A percentile compares a stretch with the other conserved stretches of the same genome.
phyloP scores from a whole-genome alignment of 2,888 invertebrate genomes.

The Phoenoteleia sp. region DNA sequence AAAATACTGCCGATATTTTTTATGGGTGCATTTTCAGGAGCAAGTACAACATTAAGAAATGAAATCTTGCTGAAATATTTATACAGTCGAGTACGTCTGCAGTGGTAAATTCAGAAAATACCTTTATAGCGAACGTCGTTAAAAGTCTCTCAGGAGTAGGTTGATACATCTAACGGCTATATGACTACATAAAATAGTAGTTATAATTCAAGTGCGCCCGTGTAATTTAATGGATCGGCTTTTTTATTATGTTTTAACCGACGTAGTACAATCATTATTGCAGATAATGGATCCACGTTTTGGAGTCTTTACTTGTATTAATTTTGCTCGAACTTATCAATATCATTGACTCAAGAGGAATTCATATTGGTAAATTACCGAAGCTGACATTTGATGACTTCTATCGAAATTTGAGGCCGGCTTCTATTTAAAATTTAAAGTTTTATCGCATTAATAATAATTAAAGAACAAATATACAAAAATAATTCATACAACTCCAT shows the following conservation, averaged over 20 bases:
- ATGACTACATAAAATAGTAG: constrained; percentile 62
- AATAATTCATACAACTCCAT: too few species aligned
- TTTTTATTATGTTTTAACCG: constrained; percentile 39
- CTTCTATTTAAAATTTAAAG: too few species aligned
- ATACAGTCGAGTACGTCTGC: constrained; percentile 54
- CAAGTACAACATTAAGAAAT: constrained; percentile 55
- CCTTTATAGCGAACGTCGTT: constrained; percentile 59
- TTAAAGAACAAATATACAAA: too few species aligned
- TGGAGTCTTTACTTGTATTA: too few species aligned
- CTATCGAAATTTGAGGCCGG: too few species aligned
- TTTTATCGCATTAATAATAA: too few species aligned
- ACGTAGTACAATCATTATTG: constrained; percentile 10
- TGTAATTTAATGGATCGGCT: constrained; percentile 53
- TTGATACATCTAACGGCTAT: constrained; percentile 57
- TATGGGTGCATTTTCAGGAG: constrained; percentile 34
- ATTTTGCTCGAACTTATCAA: too few species aligned
- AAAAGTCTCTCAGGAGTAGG: constrained; percentile 57
- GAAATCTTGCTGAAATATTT: constrained; percentile 66
- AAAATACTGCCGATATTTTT: constrained; percentile 50
- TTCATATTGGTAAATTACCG: too few species aligned
- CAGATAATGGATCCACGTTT: too few species aligned
- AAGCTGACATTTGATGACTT: too few species aligned
- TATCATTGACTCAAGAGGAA: too few species aligned
- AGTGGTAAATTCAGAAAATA: constrained; percentile 62
- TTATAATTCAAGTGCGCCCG: constrained; percentile 46